Evolutionary conservation across 2,113 vertebrate species (phyloP).

Genomic region (Australoheros scitulus): DNA sequence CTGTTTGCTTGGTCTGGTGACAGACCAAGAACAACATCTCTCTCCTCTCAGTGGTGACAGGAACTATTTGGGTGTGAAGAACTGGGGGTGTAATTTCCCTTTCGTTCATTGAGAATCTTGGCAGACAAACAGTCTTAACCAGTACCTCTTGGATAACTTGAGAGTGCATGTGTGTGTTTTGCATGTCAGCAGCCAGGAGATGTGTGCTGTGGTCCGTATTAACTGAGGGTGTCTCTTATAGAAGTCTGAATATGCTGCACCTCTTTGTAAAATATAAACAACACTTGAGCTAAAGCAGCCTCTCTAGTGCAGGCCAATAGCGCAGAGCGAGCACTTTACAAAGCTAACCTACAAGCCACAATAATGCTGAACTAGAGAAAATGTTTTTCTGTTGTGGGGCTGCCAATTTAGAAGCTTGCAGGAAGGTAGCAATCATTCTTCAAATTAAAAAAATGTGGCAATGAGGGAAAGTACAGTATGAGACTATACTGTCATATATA

Average conservation of each 20-base stretch:
- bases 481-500: neutral
- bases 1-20: conserved; percentile 41
- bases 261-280: conserved; percentile 3
- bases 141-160: conserved; percentile 20
- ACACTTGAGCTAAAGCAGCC: conserved; percentile 12
- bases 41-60: conserved; percentile 50
- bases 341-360: neutral
- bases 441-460: neutral
- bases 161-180: neutral
- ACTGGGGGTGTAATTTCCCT: conserved; percentile 35
- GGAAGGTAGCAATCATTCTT: neutral
- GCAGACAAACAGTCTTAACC: conserved; percentile 32
- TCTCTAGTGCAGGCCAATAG: neutral
- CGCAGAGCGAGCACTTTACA: neutral
- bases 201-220: conserved; percentile 15
- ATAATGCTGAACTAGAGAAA: neutral
- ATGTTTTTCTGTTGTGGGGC: neutral
- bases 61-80: conserved; percentile 61
- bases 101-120: conserved; percentile 53
- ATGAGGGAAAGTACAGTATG: neutral
- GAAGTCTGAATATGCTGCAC: conserved; percentile 6
- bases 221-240: neutral
- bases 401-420: neutral
- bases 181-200: conserved; percentile 7
- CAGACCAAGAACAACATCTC: conserved; percentile 57